Evolutionary conservation across 2,113 vertebrate genomes (phyloP).

Genomic region (Labrus mixtus): DNA sequence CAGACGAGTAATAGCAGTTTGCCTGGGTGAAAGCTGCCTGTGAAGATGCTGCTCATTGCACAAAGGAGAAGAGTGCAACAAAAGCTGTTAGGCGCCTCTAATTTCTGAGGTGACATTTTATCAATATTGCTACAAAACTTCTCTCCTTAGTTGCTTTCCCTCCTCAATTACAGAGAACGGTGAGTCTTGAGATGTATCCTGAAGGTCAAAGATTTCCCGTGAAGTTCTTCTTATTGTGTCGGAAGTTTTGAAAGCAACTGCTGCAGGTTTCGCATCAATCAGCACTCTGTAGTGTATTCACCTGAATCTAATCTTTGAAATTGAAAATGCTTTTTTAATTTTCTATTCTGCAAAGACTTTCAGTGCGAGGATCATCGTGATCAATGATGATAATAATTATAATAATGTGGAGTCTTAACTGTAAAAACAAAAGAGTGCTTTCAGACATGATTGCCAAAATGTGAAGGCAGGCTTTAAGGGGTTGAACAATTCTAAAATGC

Average conservation of each 20-base stretch:
- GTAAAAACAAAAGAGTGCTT: too few species aligned
- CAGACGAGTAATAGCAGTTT: slow-evolving; percentile 17
- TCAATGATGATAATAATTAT: too few species aligned
- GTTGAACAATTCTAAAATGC: too few species aligned
- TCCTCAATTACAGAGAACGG: slow-evolving; percentile 58
- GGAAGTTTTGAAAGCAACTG: slow-evolving; percentile 6
- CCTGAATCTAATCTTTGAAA: neutral
- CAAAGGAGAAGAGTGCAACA: slow-evolving; percentile 43
- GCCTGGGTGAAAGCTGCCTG: slow-evolving; percentile 40
- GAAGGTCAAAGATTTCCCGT: slow-evolving; percentile 61
- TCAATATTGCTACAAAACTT: slow-evolving; percentile 73
- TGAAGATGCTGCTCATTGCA: slow-evolving; percentile 35
- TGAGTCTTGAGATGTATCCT: slow-evolving; percentile 23
- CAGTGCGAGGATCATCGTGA: too few species aligned
- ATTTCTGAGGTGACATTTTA: slow-evolving; percentile 78
- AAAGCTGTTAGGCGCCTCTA: slow-evolving; percentile 70
- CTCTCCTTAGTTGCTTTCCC: slow-evolving; percentile 57
- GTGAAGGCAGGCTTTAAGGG: too few species aligned
- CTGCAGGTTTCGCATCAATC: neutral
- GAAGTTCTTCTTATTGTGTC: slow-evolving; percentile 17
- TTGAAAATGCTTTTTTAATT: neutral
- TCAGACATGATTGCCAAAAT: too few species aligned
- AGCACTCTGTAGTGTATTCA: neutral
- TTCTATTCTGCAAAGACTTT: neutral
- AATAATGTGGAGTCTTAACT: too few species aligned